Percentiles rank a stretch among this genome's conserved stretches.
These are phyloP conservation scores for Orthosia incerta DNA, from an alignment of 2,888 invertebrate genomes.

Conservation along the genomic window DNA sequence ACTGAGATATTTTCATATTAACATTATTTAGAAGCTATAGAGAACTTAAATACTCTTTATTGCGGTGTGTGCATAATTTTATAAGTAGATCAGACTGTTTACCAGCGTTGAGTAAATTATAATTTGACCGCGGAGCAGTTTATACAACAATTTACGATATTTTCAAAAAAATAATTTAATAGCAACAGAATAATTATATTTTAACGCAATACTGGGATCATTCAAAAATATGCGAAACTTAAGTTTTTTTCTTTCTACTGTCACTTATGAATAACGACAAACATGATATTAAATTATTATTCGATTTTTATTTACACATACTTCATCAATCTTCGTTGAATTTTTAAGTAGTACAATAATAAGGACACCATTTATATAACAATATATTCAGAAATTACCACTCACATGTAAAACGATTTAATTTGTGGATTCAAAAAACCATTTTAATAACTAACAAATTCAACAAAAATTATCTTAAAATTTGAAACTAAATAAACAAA, in stretches of 20 bases:
- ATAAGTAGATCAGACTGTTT: conserved; percentile 35
- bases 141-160: conserved; percentile 18
- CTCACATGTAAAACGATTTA: conserved; percentile 43
- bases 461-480: not conserved
- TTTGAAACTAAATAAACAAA: not conserved
- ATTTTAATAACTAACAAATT: conserved; percentile 14
- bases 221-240: conserved; percentile 5
- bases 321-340: conserved; percentile 21
- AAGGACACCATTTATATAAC: conserved; percentile 38
- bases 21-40: conserved; percentile 16
- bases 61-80: conserved; percentile 26
- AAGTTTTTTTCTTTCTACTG: conserved; percentile 6
- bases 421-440: conserved; percentile 44
- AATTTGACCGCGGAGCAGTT: conserved; percentile 1
- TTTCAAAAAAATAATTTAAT: conserved; percentile 14
- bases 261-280: conserved; percentile 40
- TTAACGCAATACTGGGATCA: conserved; percentile 36
- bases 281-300: conserved; percentile 59
- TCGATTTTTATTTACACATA: conserved; percentile 62
- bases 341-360: conserved; percentile 18
- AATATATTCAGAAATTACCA: conserved; percentile 41
- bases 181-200: conserved; percentile 8
- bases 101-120: conserved; percentile 8
- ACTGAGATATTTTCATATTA: conserved; percentile 26
- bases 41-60: conserved; percentile 19